Evolutionary conservation across 1,140 invertebrate species (phyloP), one percentile per base, ranked within the genome.

Genomic region (Zophobas morio): DNA sequence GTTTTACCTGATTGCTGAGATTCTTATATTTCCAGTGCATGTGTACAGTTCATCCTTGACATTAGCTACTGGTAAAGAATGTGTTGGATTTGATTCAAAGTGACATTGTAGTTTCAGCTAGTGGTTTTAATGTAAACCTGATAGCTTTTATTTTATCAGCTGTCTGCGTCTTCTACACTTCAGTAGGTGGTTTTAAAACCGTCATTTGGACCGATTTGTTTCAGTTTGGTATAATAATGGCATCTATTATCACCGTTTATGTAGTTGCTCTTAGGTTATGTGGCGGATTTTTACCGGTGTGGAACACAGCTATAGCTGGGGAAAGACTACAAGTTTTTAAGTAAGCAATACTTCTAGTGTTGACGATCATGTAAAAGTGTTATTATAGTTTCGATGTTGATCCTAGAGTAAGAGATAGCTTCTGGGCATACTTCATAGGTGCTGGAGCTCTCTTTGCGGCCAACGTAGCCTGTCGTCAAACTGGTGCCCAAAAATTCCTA

Each of bases 151-250:
- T 93, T 0, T 89, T 94, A 60, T 94, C 93, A 78, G 84, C 91
- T 1, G 89, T 94, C 2, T 95, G 94, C 84, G 93, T 94, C 2
- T 93, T 95, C 74, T 94, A 96, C 80, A 94, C 94, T 3, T 90
- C 93, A 6, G 85, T 95, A 49, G 93, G 93, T 56, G 94, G 94
- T 0, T 85, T 95, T 74, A 91, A 93, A 86, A 93, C 94, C 5
- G 92, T 95, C 36, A 89, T 94, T 54, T 91, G 91, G 89, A 91
- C 94, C 4, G 93, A 94, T 76, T 91, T 92, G 0, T 86, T 94
- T 36, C 94, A 94, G 81, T 89, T 92, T 47, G 86, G 89, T 57
- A 85, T 94, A 20, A 94, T 94, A 79, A 84, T 93, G 53, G 90
- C 89, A 37, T 91, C 93, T 36, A 89, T 94, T 6, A 83, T 93